Base-by-base conservation (phyloP, 2,888 invertebrate species). In the Sacculina carcini region DNA sequence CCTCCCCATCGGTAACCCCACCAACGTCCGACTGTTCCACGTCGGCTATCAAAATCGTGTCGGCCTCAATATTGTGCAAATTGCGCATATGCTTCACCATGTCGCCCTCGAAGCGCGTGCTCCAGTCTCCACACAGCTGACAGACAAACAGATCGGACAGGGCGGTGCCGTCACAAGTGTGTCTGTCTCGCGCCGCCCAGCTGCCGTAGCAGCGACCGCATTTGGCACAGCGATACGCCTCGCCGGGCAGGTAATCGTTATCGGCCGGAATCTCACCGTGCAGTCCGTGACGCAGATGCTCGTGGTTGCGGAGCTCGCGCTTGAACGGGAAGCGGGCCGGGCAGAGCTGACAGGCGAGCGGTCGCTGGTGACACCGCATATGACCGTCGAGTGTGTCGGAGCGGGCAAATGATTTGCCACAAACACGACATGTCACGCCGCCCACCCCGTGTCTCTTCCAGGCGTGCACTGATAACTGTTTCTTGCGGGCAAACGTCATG, bases 101-200 rank as follows among this genome's bases (percentile, higher is more conserved):
- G 42, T 42, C 42, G 28, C 42, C 42, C 28, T 42, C 42, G 42
- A 42, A 42, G n/a, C 42, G 26, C 4, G 42, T 42, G 28, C 42
- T 42, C 42, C 42, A 42, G 28, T 42, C 42, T n/a, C 42, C 42
- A 10, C 42, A 42, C 28, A 42, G 28, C 28, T 42, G 42, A 10
- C 42, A 42, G 9, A 42, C 42, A 28, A 28, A 42, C 16, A 42
- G 28, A 10, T 42, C 42, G 26, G 42, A 42, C n/a, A 42, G 42
- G 7, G 42, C 42, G 5, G 26, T 14, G 28, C 42, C 28, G 42
- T 26, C 26, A 16, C 42, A 42, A 1, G n/a, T 24, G 28, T 42
- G 42, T 3, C 42, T n/a, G 28, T 26, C 42, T 2, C 42, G 26
- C 16, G 26, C 42, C 26, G 42, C 42, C 42, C 42, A 42, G 2